phyloP scores from a whole-genome alignment of 2,113 vertebrate genomes.

The Zosterops lateralis region DNA sequence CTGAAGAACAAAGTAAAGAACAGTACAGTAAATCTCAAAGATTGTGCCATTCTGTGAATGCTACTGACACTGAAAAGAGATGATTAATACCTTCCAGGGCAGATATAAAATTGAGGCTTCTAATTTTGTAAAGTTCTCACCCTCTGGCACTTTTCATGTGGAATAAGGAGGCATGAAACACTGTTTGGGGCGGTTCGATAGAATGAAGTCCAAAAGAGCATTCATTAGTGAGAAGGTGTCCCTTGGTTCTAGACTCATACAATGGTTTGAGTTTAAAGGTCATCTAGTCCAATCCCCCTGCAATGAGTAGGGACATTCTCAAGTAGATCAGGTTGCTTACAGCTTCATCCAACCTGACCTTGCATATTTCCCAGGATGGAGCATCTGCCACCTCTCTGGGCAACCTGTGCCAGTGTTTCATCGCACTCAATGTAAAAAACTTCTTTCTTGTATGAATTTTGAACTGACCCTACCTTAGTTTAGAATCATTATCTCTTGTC shows the following conservation, averaged over 20 bases:
- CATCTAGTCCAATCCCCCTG: not conserved
- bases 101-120: not conserved
- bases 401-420: not conserved
- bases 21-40: not conserved
- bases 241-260: not conserved
- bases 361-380: not conserved
- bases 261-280: not conserved
- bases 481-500: not conserved
- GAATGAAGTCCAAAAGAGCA: not conserved
- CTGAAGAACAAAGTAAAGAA: not conserved
- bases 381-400: not conserved
- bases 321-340: not conserved
- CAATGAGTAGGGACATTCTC: no score
- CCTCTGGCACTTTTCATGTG: not conserved
- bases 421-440: not conserved
- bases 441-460: not conserved
- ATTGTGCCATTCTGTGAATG: not conserved
- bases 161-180: not conserved
- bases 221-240: not conserved
- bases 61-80: not conserved
- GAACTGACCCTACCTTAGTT: not conserved
- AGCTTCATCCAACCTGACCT: not conserved
- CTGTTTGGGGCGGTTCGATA: not conserved
- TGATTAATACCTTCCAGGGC: not conserved
- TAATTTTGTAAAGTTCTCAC: not conserved